Evolutionary conservation across 2,797 vertebrate species (phyloP), one percentile per base, ranked within the genome.

Genomic region (Lophotriccus pileatus): DNA sequence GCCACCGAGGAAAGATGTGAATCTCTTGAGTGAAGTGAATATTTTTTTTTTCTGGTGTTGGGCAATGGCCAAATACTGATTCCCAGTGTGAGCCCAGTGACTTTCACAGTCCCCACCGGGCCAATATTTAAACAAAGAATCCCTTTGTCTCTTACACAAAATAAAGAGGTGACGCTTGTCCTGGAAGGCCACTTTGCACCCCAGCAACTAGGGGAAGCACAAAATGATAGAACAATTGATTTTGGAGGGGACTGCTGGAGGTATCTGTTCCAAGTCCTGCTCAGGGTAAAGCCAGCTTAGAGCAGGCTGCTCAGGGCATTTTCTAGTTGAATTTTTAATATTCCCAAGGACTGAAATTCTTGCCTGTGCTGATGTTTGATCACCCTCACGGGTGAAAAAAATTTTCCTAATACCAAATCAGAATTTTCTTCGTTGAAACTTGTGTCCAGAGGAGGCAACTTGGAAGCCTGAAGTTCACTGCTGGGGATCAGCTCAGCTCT

Each of bases 1-100:
- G 15, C 14, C 28, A 67, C 7, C 19, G 72, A 50, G 22, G 22
- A 46, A 87, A 85, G 30, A 56, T 7, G 3, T 58, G 30, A 84
- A 64, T 46, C 15, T 84, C 56, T 55, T 52, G 14, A 41, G 23
- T 81, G 52, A 63, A 41, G 36, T n/a, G 58, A 69, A 81, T 25
- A 74, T 39, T 15, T n/a, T 44, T 70, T 36, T 50, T 46, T 89
- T 47, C 62, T 83, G 22, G 34, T 74, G 30, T 15, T 74, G 19
- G 1, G 3, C 15, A 77, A 12, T 37, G 7, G 44, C 10, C 64
- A 72, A 72, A 50, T 56, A 28, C 13, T 69, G 27, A 8, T 39
- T 93, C 22, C n/a, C 28, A 75, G 1, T 0, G 0, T 10, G 21
- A 83, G 2, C 12, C 22, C 32, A 9, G 23, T 22, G 44, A 53